Evolutionary conservation across 1,140 invertebrate genomes (phyloP), one percentile per base, ranked within the genome.

Genomic region (Sycophaga agraensis): DNA sequence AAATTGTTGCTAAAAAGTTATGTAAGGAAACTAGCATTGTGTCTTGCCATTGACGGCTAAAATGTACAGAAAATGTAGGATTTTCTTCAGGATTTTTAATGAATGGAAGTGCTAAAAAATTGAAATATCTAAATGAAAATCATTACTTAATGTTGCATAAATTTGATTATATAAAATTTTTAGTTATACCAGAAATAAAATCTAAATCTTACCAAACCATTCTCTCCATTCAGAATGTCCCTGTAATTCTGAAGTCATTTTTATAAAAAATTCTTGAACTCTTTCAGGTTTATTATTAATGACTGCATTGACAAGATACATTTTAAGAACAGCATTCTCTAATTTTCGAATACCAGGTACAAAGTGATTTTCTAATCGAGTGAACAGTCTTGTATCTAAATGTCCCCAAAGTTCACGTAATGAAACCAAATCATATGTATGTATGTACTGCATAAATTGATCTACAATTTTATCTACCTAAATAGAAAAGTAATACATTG

Each of bases 31-130:
- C 86, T 39, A 95, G 77, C 69, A 96, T 87, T 40, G 92, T 96
- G 72, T 98, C 96, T 74, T 97, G 95, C 95, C 95, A 98, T 58
- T 93, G 91, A 64, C 91, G 88, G 28, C 89, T 93, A 76, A 97
- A 98, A 75, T 94, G 93, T 34, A 94, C 85, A 19, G 89, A 86
- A 80, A 96, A 98, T 46, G 84, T 85, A 34, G 89, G 86, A 76
- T 93, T 92, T 70, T 96, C 94, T 80, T 97, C 93, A 12, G 94
- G 92, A 77, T 91, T 94, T 75, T 90, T 90, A 21, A 94, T 85
- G 75, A 94, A 98, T 6, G 94, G 93, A 57, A 98, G 84, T 74
- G 92, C 93, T 95, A 76, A 75, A 83, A 58, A 11, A 39, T 24
- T n/a, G n/a, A 22, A 37, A 39, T 16, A 16, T 9, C 17, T 40